Evolutionary conservation across 2,113 vertebrate genomes (phyloP), one percentile per base, ranked within the genome.

Genomic region (Boleophthalmus pectinirostris): DNA sequence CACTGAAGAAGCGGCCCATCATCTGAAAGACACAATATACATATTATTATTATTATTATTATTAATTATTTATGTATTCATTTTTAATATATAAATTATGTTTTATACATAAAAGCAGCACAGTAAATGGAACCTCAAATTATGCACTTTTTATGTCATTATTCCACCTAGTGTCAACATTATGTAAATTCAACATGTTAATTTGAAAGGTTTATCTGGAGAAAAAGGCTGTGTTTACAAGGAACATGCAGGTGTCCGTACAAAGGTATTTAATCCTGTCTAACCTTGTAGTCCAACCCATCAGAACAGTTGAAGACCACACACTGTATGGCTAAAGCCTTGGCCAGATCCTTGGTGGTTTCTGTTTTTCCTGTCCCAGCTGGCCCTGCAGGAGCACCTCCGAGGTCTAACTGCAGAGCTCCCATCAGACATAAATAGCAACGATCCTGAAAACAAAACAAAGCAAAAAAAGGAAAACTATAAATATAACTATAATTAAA

Each of bases 231-330:
- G 5, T 9, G 13, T 61, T 54, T 33, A 18, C 6, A 38, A 58
- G 69, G 12, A 73, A 43, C 3, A 54, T 16, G 20, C 33, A 58
- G 20, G 33, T 43, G 12, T 29, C n/a, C 53, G 64, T 23, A 0
- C 21, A 0, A 11, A 45, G 29, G 21, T 5, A 60, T 16, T 24
- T 49, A 4, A 18, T 51, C 18, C 38, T 38, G 47, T 8, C 73
- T 68, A 79, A 96, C 95, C 95, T 96, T 97, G 80, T 96, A 96
- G 88, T 97, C 95, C 35, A 97, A 93, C 18, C 95, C 96, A 73
- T 97, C 96, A 0, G 96, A 97, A 72, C 95, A 96, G 90, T 97
- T 97, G 77, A 97, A 97, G 61, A 96, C 96, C 68, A 97, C 95
- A 84, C 95, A 96, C 80, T 96, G 96, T 79, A 97, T 95, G 78